Base-by-base conservation (phyloP, 2,113 vertebrate genomes). In the Perca fluviatilis region DNA sequence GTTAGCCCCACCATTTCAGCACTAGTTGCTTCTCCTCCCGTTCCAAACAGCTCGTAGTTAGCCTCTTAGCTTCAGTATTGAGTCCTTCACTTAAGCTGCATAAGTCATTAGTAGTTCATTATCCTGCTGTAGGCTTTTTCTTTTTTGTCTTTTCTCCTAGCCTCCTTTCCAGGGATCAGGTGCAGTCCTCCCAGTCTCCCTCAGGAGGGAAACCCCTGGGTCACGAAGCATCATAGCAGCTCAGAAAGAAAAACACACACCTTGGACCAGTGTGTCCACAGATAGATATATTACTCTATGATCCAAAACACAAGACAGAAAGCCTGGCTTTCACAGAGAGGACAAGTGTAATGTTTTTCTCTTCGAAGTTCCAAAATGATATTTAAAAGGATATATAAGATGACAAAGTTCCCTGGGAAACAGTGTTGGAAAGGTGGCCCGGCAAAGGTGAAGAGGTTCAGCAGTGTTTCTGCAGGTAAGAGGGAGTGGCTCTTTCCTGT, bases 141-240 rank as follows among this genome's bases (percentile, higher is more conserved):
- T 62, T 60, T 60, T 43, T 54, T 46, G 27, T 61, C 9, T 36
- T 68, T 40, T 15, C 50, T 65, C 18, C 14, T 70, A 75, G 51
- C 75, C 65, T 77, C 74, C 27, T 87, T 86, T 84, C 21, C 33
- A n/a, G 75, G 84, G 79, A 81, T 88, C 88, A 87, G 81, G 50
- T 84, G 83, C 50, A 65, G 56, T 57, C 66, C 16, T 56, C 51
- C n/a, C 77, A 25, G 49, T 30, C 51, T 76, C 82, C 78, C 77
- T 49, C 36, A 56, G 82, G 68, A 75, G 49, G 73, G 79, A 50
- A 61, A 74, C 51, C 74, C 51, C 58, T 67, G 51, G 60, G 81
- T 61, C 19, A 51, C 5, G 3, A 74, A 46, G 66, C 85, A 77
- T 80, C 50, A 43, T 27, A 14, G 62, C 15, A 46, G 72, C 58